Evolutionary conservation across 1,140 invertebrate genomes (phyloP), one percentile per base, ranked within the genome.

Genomic region (Aphaenogaster floridana): DNA sequence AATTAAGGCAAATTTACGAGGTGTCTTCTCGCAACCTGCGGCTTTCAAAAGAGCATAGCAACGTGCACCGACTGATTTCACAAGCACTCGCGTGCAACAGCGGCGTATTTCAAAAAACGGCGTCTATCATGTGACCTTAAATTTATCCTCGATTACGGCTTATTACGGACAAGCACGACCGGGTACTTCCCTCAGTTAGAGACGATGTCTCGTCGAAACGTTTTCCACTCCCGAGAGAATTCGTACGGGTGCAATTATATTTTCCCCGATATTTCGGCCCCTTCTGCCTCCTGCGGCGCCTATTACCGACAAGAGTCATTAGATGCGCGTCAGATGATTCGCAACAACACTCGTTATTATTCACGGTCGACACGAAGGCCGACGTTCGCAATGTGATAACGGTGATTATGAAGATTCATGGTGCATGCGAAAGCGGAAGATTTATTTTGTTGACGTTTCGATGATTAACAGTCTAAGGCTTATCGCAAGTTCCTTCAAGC

Each of bases 101-200:
- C 39, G 81, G 52, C 71, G 76, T 91, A 91, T 89, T 80, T 90
- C 85, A 88, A 86, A 88, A 89, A 88, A 81, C 45, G 15, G 79
- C 42, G 21, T 50, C 42, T 57, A 80, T 86, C 87, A 71, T 57
- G 77, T 76, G 69, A 77, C n/a, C 78, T 79, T 91, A 88, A 91
- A 91, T 89, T 84, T 72, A 89, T 39, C 11, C 54, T 78, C 88
- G 90, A 91, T 91, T 91, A 88, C 72, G 59, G 80, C 80, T 89
- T 87, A 91, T 91, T 91, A 91, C 88, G 17, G 39, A 54, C 64
- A 68, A 91, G 88, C 87, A 90, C 88, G 86, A 90, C 72, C 80
- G 63, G 17, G 61, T 36, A 28, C 6, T 6, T 39, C 7, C 48
- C 48, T 28, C 8, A 28, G 50, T 54, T 21, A 34, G 64, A 78